Evolutionary conservation across 2,113 vertebrate species (phyloP).

Genomic region (Mirounga angustirostris): DNA sequence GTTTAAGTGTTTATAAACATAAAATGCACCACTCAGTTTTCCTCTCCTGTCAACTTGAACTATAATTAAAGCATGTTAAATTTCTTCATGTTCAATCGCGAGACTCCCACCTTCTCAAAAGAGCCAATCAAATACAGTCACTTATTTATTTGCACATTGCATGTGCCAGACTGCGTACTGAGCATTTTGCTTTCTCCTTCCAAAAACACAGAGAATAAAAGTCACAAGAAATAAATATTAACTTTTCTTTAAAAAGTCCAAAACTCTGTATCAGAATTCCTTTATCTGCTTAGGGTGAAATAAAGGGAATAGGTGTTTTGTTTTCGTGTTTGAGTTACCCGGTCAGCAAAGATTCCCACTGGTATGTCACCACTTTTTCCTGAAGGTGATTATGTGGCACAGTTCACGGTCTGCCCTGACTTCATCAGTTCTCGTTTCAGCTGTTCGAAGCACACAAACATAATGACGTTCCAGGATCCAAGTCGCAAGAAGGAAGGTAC

Average conservation of each 20-base stretch:
- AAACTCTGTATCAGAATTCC: not conserved
- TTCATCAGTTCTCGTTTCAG: conserved; percentile 89
- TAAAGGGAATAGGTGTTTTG: not conserved
- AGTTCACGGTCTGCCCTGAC: not conserved
- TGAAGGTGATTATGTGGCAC: conserved; percentile 1
- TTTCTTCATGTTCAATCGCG: not conserved
- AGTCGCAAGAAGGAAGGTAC: conserved; percentile 95
- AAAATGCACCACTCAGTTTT: conserved; percentile 12
- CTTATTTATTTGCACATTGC: not conserved
- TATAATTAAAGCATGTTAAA: conserved; percentile 6
- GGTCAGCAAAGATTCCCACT: not conserved
- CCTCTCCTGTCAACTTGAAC: not conserved
- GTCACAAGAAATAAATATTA: not conserved
- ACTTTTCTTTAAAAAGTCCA: not conserved
- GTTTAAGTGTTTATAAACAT: conserved; percentile 18
- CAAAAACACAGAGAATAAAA: conserved; percentile 40
- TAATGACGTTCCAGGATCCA: conserved; percentile 96
- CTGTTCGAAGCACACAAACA: conserved; percentile 96
- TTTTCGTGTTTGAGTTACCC: not conserved
- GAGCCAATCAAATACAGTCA: not conserved
- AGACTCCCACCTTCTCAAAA: not conserved
- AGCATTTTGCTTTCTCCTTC: not conserved
- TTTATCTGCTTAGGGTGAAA: conserved; percentile 12
- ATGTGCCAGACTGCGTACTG: not conserved
- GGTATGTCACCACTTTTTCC: not conserved